A percentile compares a stretch with the other conserved stretches of the same genome.
These are phyloP conservation scores for Sebastes nivosus DNA, from an alignment of 2,797 vertebrate species.

Conservation along the genomic window DNA sequence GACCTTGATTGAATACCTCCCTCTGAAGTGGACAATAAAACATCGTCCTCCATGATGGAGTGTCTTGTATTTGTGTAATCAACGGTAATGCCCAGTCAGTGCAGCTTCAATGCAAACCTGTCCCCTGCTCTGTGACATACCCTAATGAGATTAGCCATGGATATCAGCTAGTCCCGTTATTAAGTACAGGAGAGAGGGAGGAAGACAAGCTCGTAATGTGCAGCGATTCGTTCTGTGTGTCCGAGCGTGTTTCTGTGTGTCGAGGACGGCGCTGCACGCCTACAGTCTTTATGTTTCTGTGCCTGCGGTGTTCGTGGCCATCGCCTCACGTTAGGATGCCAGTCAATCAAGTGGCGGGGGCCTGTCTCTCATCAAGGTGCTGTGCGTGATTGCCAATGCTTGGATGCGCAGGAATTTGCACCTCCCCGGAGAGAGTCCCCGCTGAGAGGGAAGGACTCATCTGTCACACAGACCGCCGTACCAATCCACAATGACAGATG, in stretches of 20 bases:
- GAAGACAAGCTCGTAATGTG: constrained; percentile 65
- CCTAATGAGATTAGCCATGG: constrained; percentile 70
- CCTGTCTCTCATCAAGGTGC: constrained; percentile 81
- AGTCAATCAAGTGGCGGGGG: constrained; percentile 79
- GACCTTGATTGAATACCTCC: constrained; percentile 48
- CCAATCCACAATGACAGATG: constrained; percentile 78
- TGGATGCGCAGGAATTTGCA: constrained; percentile 74
- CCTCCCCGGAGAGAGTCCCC: constrained; percentile 64
- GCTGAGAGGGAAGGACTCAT: constrained; percentile 74
- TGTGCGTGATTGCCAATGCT: constrained; percentile 76
- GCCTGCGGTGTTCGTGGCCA: constrained; percentile 63
- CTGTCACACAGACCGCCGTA: constrained; percentile 72
- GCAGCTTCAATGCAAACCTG: constrained; percentile 53
- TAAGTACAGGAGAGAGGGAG: constrained; percentile 28
- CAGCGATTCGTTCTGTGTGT: constrained; percentile 67
- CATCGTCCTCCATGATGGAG: constrained; percentile 29
- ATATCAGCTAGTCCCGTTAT: constrained; percentile 66
- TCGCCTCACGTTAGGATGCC: constrained; percentile 75
- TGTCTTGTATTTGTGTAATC: constrained; percentile 59
- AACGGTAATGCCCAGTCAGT: constrained; percentile 38
- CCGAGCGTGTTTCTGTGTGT: constrained; percentile 60
- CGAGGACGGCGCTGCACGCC: constrained; percentile 43
- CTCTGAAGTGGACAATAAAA: constrained; percentile 58
- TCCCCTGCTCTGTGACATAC: constrained; percentile 50
- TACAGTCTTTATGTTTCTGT: constrained; percentile 56